phyloP scores from a whole-genome alignment of 1,140 invertebrate genomes.

The Ceratoteleas bidentatus region DNA sequence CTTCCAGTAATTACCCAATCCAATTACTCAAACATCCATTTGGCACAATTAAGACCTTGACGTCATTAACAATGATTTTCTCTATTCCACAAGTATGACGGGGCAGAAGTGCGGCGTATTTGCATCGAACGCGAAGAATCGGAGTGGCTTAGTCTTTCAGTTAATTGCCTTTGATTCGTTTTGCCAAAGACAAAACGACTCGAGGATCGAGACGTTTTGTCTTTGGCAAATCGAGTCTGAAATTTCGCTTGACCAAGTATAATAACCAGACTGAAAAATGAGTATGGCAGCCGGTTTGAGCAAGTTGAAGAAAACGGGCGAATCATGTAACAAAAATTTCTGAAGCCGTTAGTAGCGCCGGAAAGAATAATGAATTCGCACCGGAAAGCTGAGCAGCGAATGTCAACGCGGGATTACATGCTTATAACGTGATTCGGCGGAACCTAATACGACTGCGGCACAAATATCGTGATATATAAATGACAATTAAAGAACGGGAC shows the following conservation, averaged over 20 bases:
- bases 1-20: slow-evolving; percentile 13
- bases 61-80: slow-evolving; percentile 38
- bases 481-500: slow-evolving; percentile 32
- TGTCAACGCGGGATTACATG: slow-evolving; percentile 24
- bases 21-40: slow-evolving; percentile 6
- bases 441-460: slow-evolving; percentile 37
- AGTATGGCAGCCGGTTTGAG: slow-evolving; percentile 6
- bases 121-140: slow-evolving; percentile 34
- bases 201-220: background rate
- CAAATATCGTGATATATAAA: slow-evolving; percentile 32
- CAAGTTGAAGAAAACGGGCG: slow-evolving; percentile 22
- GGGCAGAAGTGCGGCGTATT: slow-evolving; percentile 20
- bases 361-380: slow-evolving; percentile 34
- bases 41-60: slow-evolving; percentile 16
- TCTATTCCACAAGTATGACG: slow-evolving; percentile 10
- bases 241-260: slow-evolving; percentile 2
- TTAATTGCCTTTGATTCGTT: slow-evolving; percentile 31
- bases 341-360: slow-evolving; percentile 19
- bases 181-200: too few species aligned
- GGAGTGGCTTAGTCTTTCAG: slow-evolving; percentile 11
- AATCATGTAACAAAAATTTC: slow-evolving; percentile 42
- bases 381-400: slow-evolving; percentile 16
- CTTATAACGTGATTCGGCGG: slow-evolving; percentile 33
- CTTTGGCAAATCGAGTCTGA: background rate
- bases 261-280: slow-evolving; percentile 10